Evolutionary conservation across 2,113 vertebrate species (phyloP).

Genomic region (Sorex fumeus): DNA sequence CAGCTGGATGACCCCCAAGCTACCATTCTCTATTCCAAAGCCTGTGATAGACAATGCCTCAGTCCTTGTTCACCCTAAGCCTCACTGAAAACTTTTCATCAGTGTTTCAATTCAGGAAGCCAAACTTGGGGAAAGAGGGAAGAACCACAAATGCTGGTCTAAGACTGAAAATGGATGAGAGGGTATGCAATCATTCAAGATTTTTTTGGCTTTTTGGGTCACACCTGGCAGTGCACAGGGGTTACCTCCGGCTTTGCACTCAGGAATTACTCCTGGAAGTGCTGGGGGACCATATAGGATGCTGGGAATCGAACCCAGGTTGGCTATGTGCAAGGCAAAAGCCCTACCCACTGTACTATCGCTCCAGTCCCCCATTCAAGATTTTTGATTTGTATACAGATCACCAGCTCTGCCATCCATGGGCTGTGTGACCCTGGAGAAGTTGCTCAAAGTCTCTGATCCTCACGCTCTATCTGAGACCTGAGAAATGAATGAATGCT

Average conservation of each 20-base stretch:
- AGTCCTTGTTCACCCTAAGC: neutral
- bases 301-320: no score
- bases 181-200: neutral
- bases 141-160: neutral
- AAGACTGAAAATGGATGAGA: neutral
- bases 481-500: neutral
- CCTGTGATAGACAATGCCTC: no score
- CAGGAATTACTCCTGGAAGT: no score
- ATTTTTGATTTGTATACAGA: neutral
- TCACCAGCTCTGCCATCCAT: neutral
- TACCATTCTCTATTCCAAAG: neutral
- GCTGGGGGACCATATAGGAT: no score
- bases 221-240: no score
- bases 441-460: conserved; percentile 12
- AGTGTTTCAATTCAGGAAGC: neutral
- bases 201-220: no score
- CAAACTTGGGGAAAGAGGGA: neutral
- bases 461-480: neutral
- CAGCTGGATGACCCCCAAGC: neutral
- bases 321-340: no score
- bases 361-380: no score
- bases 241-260: no score
- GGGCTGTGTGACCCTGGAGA: neutral
- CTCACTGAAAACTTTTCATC: neutral
- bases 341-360: no score